Percentiles rank a stretch among this genome's conserved stretches.
phyloP scores from a whole-genome alignment of 2,888 invertebrate genomes.

The Dicycla oo region DNA sequence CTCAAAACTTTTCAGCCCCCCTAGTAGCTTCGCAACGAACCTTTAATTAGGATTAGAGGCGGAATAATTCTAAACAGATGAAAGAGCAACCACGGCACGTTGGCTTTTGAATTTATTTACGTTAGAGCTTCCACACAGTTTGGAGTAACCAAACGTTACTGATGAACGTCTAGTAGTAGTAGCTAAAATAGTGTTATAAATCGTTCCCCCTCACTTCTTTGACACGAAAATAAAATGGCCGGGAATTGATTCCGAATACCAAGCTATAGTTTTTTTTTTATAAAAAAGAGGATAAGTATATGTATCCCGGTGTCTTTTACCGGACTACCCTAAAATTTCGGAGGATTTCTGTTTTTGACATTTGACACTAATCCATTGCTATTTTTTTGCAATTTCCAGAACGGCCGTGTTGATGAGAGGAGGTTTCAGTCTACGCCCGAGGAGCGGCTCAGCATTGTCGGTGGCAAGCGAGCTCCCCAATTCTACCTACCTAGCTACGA shows the following conservation, averaged over 20 bases:
- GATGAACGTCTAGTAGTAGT: too few species aligned
- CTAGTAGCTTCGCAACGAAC: neutral
- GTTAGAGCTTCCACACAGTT: too few species aligned
- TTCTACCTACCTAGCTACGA: constrained; percentile 99
- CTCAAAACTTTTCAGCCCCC: too few species aligned
- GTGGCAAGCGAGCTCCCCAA: constrained; percentile 99
- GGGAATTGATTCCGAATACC: neutral
- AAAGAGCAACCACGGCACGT: constrained; percentile 1
- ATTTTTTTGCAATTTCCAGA: constrained; percentile 85
- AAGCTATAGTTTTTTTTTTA: too few species aligned
- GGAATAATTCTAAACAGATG: constrained; percentile 19
- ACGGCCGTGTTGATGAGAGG: constrained; percentile 97
- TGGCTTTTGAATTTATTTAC: constrained; percentile 1
- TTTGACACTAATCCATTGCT: constrained; percentile 2
- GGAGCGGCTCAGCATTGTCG: constrained; percentile 97
- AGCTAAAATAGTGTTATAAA: neutral
- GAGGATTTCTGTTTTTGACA: neutral
- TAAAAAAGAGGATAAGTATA: neutral
- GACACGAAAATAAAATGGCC: neutral
- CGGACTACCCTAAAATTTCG: neutral
- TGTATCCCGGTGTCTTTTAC: neutral
- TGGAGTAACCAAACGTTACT: too few species aligned
- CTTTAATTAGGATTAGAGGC: neutral
- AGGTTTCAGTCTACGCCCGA: constrained; percentile 97
- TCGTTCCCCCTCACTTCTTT: too few species aligned